Base-by-base conservation (phyloP, 2,113 vertebrate species). In the Clarias macrocephalus region DNA sequence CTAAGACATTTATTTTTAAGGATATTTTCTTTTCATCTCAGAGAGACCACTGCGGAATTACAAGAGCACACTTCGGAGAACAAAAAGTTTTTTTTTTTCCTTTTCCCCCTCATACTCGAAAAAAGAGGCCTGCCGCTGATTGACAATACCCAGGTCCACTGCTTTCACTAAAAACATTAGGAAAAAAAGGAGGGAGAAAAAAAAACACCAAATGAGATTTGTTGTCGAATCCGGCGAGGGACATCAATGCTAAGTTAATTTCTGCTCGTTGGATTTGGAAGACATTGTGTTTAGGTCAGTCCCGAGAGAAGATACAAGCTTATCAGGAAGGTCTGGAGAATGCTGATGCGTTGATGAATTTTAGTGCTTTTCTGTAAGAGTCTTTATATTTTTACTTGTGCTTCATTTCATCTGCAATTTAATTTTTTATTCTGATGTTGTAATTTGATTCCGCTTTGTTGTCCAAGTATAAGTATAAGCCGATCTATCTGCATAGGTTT, bases 11-110 rank as follows among this genome's bases (percentile, higher is more conserved):
- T 93, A 88, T 92, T 95, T 93, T 48, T 9, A 48, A 93, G 94
- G 93, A 92, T 92, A 95, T 95, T 95, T 95, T 93, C 94, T 93
- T 96, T 96, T 94, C 94, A 94, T 96, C 93, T 94, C 89, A 93
- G 88, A 90, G 91, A 93, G 93, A 90, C 90, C 94, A 93, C 93
- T 92, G 92, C 94, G 95, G 95, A 95, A 93, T 94, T 91, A 93
- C 93, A 93, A 91, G 91, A 83, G 91, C 89, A 92, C 90, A 91
- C 92, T 91, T 28, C 91, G 89, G 84, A 91, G 87, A 92, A 93
- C 91, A 93, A 93, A 94, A 91, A 92, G 91, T 76, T 94, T 92
- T 92, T 91, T 88, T 94, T 93, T 89, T 92, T 93, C 93, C 54
- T 94, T 92, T 92, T 91, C 88, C 93, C 93, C 89, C 92, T 93